These are phyloP conservation scores for Microctenopoma stevenorrisi DNA, from an alignment of 2,797 vertebrate species.

Conservation along the genomic window DNA sequence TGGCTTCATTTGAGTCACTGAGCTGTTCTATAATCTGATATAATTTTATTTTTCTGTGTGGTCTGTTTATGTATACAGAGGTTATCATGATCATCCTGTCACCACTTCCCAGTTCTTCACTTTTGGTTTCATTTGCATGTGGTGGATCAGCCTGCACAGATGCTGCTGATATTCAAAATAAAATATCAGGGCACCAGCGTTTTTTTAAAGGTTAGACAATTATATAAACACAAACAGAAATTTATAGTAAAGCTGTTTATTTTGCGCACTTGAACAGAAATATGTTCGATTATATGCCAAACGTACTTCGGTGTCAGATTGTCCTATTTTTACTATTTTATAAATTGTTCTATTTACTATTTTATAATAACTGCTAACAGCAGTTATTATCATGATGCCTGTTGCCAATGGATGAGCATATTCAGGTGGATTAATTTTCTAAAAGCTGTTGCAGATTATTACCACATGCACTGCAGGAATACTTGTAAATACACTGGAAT, in stretches of 20 bases:
- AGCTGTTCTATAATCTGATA: too few species aligned
- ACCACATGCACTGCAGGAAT: neutral
- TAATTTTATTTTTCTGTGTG: too few species aligned
- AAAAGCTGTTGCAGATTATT: conserved; percentile 22
- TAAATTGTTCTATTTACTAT: neutral
- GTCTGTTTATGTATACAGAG: conserved; percentile 3
- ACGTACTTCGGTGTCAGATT: conserved; percentile 3
- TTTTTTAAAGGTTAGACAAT: neutral
- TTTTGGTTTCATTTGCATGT: conserved; percentile 1
- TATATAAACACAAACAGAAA: neutral
- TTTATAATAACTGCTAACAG: too few species aligned
- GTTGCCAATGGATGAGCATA: neutral
- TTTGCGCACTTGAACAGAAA: conserved; percentile 7
- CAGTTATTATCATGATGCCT: neutral
- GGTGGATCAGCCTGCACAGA: neutral
- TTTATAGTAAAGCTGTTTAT: neutral
- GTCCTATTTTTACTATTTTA: conserved; percentile 16
- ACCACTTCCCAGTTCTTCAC: neutral
- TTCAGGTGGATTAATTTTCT: conserved; percentile 1
- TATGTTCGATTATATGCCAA: neutral
- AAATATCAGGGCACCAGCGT: neutral
- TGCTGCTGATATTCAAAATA: conserved; percentile 17
- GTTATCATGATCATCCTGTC: neutral
- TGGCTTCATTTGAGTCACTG: too few species aligned
- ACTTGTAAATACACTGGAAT: neutral